A percentile compares a stretch with the other conserved stretches of the same genome.
These are phyloP conservation scores for Decapterus maruadsi DNA, from an alignment of 2,797 vertebrate species.

Conservation along the genomic window DNA sequence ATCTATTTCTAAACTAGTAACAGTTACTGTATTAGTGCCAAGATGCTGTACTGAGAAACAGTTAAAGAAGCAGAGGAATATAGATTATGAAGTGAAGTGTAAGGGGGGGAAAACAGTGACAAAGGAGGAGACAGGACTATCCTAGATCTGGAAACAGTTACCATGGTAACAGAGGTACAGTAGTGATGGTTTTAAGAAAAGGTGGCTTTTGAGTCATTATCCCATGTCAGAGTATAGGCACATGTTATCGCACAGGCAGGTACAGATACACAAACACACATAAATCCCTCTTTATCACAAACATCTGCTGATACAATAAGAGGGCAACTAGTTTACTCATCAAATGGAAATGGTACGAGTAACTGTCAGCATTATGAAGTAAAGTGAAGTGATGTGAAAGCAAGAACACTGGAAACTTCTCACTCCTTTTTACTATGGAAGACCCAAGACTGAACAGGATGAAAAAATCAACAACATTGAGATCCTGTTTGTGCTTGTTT, in stretches of 20 bases:
- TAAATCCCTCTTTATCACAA: neutral
- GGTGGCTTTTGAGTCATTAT: slow-evolving; percentile 48
- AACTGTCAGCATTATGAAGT: slow-evolving; percentile 40
- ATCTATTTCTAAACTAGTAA: neutral
- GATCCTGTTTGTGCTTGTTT: slow-evolving; percentile 1
- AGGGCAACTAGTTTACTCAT: slow-evolving; percentile 11
- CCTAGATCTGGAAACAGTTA: slow-evolving; percentile 70
- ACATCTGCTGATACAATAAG: slow-evolving; percentile 10
- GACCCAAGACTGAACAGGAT: neutral
- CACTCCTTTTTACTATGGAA: slow-evolving; percentile 8
- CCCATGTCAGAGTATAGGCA: slow-evolving; percentile 37
- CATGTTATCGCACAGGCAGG: slow-evolving; percentile 7
- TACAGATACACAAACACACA: slow-evolving; percentile 16
- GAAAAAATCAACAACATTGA: neutral
- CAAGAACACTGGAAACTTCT: slow-evolving; percentile 18
- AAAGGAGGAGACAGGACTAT: slow-evolving; percentile 57
- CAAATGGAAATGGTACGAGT: slow-evolving; percentile 38
- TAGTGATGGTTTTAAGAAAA: slow-evolving; percentile 62
- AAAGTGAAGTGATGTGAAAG: slow-evolving; percentile 1
- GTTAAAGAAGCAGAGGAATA: slow-evolving; percentile 27
- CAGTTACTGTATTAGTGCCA: slow-evolving; percentile 33
- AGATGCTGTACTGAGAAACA: slow-evolving; percentile 40
- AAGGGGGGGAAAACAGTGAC: slow-evolving; percentile 30
- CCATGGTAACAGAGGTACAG: slow-evolving; percentile 78
- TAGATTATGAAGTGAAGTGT: slow-evolving; percentile 34